Conservation (phyloP, 2,113 vertebrate genomes). For the Carassius gibelio region DNA sequence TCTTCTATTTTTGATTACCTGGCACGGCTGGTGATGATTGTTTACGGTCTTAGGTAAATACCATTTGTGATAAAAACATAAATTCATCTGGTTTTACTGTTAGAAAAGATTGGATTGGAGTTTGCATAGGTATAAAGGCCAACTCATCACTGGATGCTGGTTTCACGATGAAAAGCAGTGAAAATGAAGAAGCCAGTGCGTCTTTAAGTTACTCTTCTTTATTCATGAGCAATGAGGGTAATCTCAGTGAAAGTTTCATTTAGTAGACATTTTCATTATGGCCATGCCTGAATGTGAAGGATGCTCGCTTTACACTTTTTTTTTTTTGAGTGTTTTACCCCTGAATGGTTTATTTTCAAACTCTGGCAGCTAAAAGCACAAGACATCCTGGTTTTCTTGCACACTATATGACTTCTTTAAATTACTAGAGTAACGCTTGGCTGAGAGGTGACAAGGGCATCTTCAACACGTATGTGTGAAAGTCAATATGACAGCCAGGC, state of each 20-base stretch:
- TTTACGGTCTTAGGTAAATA: neutral
- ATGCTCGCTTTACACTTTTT: conserved; percentile 43
- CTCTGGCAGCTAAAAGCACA: neutral
- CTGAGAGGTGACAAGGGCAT: conserved; percentile 46
- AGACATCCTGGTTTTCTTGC: conserved; percentile 13
- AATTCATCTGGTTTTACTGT: neutral
- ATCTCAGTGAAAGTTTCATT: conserved; percentile 51
- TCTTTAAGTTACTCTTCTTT: conserved; percentile 29
- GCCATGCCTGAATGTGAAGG: conserved; percentile 36
- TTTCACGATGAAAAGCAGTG: neutral
- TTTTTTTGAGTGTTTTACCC: conserved; percentile 45
- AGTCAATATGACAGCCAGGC: conserved; percentile 48
- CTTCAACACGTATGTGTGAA: conserved; percentile 38
- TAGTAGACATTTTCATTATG: conserved; percentile 60
- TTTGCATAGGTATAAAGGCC: conserved; percentile 6
- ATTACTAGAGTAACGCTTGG: conserved; percentile 30
- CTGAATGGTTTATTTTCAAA: conserved; percentile 50
- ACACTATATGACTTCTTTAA: conserved; percentile 47
- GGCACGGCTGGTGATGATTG: neutral
- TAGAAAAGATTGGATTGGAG: neutral
- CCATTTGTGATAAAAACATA: conserved; percentile 13
- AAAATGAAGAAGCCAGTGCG: conserved; percentile 16
- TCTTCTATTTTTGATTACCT: neutral
- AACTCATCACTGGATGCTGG: neutral
- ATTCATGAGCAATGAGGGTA: conserved; percentile 31